phyloP scores from a whole-genome alignment of 2,797 vertebrate species.

The Lithobates pipiens region DNA sequence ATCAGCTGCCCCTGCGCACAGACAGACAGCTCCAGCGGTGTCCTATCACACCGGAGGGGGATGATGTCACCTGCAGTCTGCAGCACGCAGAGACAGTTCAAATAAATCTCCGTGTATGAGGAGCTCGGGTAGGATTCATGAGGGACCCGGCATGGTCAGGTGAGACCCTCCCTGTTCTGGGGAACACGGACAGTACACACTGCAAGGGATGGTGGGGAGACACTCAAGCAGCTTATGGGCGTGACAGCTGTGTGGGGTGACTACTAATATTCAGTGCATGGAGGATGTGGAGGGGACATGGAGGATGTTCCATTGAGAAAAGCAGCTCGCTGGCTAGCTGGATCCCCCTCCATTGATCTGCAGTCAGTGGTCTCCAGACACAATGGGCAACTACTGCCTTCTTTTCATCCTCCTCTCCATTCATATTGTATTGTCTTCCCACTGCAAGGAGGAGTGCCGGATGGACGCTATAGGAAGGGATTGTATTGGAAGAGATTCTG shows the following conservation, averaged over 20 bases:
- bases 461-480: background rate
- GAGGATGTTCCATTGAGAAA: background rate
- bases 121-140: background rate
- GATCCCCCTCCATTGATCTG: background rate
- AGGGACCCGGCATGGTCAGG: constrained; percentile 59
- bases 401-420: background rate
- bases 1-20: constrained; percentile 55
- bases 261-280: background rate
- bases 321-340: background rate
- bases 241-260: constrained; percentile 58
- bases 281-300: too few relatives aligned
- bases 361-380: background rate
- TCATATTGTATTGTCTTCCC: constrained; percentile 1
- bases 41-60: constrained; percentile 68
- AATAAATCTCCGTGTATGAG: constrained; percentile 31
- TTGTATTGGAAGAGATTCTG: background rate
- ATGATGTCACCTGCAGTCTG: constrained; percentile 81
- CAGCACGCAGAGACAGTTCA: background rate
- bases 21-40: constrained; percentile 50
- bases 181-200: background rate
- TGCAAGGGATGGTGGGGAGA: background rate
- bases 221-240: constrained; percentile 66
- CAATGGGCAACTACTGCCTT: background rate
- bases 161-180: constrained; percentile 50
- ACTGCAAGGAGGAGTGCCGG: background rate